These are phyloP conservation scores for Callosobruchus maculatus DNA, from an alignment of 2,888 invertebrate species.

Conservation along the genomic window DNA sequence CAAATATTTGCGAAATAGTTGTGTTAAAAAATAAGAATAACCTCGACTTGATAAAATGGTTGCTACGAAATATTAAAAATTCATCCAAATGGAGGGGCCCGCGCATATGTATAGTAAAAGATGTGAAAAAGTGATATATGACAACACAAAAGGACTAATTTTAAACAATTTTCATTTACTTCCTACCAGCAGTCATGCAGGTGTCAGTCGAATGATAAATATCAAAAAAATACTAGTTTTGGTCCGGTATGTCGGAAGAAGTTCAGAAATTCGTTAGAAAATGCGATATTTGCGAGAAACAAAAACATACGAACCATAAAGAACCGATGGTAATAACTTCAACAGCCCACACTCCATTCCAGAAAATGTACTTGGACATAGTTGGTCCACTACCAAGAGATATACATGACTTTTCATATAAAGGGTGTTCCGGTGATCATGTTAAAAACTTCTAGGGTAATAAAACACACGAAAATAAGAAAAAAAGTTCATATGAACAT, in stretches of 20 bases:
- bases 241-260: slow-evolving; percentile 12
- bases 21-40: neutral
- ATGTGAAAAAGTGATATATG: neutral
- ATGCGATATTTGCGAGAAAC: slow-evolving; percentile 18
- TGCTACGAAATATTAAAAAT: neutral
- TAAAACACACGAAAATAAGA: no score
- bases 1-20: neutral
- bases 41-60: neutral
- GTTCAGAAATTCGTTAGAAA: slow-evolving; percentile 15
- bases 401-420: neutral
- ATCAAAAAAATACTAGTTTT: slow-evolving; percentile 20
- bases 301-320: slow-evolving; percentile 5
- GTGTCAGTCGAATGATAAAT: slow-evolving; percentile 13
- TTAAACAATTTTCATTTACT: neutral
- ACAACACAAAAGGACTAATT: neutral
- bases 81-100: neutral
- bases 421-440: no score
- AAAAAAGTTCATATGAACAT: no score
- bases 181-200: neutral
- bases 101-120: neutral
- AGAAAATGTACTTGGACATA: slow-evolving; percentile 20
- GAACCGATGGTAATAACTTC: slow-evolving; percentile 19
- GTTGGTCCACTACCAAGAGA: neutral
- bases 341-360: slow-evolving; percentile 18
- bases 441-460: no score